Evolutionary conservation across 2,797 vertebrate genomes (phyloP).

Genomic region (Xiphophorus birchmanni): DNA sequence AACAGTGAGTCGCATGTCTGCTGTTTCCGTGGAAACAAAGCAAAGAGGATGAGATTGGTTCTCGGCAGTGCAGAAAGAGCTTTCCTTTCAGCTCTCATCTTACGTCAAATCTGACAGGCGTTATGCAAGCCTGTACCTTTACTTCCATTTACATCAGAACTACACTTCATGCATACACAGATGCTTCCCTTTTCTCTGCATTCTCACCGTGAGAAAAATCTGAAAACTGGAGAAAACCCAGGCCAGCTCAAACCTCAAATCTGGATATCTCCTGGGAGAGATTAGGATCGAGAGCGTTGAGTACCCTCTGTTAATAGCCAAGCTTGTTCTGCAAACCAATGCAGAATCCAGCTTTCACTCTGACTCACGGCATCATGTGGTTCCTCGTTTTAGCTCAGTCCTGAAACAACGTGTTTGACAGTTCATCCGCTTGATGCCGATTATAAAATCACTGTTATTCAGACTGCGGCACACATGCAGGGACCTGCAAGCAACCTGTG

Average conservation of each 20-base stretch:
- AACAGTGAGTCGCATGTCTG: slow-evolving; percentile 40
- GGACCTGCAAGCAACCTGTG: background rate
- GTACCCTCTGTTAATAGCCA: background rate
- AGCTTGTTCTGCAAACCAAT: background rate
- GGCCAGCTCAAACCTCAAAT: background rate
- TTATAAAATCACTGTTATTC: background rate
- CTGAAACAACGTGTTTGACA: background rate
- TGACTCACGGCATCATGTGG: background rate
- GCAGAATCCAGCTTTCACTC: background rate
- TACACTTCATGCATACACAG: background rate
- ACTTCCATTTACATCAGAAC: slow-evolving; percentile 1
- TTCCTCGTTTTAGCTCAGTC: background rate
- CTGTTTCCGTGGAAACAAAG: slow-evolving; percentile 72
- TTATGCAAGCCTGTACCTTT: background rate
- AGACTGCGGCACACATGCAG: background rate
- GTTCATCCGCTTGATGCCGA: background rate
- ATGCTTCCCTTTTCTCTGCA: background rate
- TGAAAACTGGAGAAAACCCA: background rate
- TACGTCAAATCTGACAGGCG: slow-evolving; percentile 16
- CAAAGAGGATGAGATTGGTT: slow-evolving; percentile 38
- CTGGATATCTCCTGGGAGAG: background rate
- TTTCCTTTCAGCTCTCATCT: slow-evolving; percentile 15
- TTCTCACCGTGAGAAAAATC: background rate
- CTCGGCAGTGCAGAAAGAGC: slow-evolving; percentile 20
- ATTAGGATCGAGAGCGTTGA: background rate